Conservation (phyloP, 2,888 invertebrate species). For the Allophyes oxyacanthae region DNA sequence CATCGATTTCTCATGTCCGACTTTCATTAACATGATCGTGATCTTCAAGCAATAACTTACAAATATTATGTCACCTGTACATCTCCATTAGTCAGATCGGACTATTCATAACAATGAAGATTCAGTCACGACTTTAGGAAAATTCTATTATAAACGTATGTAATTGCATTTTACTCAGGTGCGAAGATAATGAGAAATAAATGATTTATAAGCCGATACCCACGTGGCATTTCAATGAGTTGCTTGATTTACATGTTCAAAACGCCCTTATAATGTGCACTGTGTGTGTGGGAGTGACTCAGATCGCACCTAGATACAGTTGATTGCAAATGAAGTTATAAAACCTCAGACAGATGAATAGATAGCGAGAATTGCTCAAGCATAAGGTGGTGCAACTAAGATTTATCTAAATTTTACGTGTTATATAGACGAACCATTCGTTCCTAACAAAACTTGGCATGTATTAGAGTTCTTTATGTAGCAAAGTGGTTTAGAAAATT, state of each 20-base stretch:
- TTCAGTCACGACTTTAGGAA: conserved; percentile 46
- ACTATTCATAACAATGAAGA: conserved; percentile 10
- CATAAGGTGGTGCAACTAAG: conserved; percentile 2
- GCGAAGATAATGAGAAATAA: conserved; percentile 37
- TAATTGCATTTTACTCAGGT: conserved; percentile 46
- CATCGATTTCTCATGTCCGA: background rate
- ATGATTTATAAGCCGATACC: conserved; percentile 43
- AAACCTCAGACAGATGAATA: conserved; percentile 46
- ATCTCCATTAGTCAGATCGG: conserved; percentile 23
- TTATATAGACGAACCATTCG: background rate
- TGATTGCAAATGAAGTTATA: conserved; percentile 47
- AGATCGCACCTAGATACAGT: conserved; percentile 39
- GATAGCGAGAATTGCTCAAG: conserved; percentile 48
- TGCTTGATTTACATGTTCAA: conserved; percentile 21
- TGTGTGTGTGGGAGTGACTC: conserved; percentile 33
- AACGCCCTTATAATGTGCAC: conserved; percentile 6
- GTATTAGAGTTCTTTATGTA: no score
- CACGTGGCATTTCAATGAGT: conserved; percentile 39
- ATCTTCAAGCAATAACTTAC: conserved; percentile 14
- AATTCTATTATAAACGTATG: conserved; percentile 28
- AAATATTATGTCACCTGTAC: conserved; percentile 25
- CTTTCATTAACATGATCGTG: conserved; percentile 35
- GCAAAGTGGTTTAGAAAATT: no score
- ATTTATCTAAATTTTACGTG: background rate
- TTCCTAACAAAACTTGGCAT: no score